Evolutionary conservation across 2,888 invertebrate genomes (phyloP), one percentile per base, ranked within the genome.

Genomic region (Pristionchus arcanus): DNA sequence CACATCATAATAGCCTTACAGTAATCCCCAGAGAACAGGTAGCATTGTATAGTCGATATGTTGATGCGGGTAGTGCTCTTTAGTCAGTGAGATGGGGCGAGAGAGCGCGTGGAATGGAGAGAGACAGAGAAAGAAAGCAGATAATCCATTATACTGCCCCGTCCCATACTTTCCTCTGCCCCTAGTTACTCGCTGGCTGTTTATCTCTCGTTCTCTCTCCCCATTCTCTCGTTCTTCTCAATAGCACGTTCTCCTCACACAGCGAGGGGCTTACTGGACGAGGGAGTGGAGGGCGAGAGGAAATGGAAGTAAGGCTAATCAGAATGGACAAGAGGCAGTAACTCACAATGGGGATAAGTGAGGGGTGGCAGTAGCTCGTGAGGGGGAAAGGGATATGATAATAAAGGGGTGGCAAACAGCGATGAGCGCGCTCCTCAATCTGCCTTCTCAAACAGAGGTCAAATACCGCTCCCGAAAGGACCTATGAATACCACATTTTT

Each of bases 121-220:
- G 71, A 34, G 21, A 15, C 49, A 81, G 81, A 53, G n/a, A 31
- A 34, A 53, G 3, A n/a, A 9, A 25, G 55, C 21, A 34, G 59
- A 59, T 84, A 55, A 84, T 34, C 84, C 59, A 55, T 84, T 84
- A 59, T 59, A 59, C 84, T n/a, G 49, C 19, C 53, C 59, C 55
- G 0, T 19, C 25, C 71, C 28, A 13, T 34, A 71, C 71, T 71
- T 34, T 71, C 9, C 68, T n/a, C 19, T 9, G 13, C 31, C 31
- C 74, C 19, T 37, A 34, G 74, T 37, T 37, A 74, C 37, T 31
- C 34, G 37, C 19, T 37, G 2, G 7, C 55, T 55, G 19, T 34
- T 28, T 84, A 25, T 34, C 84, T 84, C 31, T 84, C 59, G 25
- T 31, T 59, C 55, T 42, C 53, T 63, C 55, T 19, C 84, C 55